A percentile compares a stretch with the other conserved stretches of the same genome.
phyloP scores from a whole-genome alignment of 2,888 invertebrate species.

The Polymixis lichenea region DNA sequence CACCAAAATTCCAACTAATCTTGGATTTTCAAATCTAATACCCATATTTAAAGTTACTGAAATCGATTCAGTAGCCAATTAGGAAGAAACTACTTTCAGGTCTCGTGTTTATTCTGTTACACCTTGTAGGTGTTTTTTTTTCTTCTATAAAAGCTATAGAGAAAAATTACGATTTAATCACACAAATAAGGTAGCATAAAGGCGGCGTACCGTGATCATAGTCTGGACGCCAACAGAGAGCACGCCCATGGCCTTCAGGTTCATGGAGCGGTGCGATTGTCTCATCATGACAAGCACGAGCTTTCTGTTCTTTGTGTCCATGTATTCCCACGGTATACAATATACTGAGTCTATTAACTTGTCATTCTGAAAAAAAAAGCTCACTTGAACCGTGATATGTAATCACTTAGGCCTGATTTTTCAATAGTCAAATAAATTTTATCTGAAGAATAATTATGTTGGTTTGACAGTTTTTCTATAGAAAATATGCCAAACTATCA shows the following conservation, averaged over 20 bases:
- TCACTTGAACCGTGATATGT: not conserved
- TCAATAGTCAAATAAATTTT: too few relatives aligned
- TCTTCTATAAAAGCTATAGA: not conserved
- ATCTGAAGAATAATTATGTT: too few relatives aligned
- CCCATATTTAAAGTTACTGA: too few relatives aligned
- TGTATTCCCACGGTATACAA: slow-evolving; percentile 74
- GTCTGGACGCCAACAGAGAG: slow-evolving; percentile 34
- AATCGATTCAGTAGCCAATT: too few relatives aligned
- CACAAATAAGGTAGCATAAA: not conserved
- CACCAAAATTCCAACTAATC: not conserved
- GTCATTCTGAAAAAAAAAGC: slow-evolving; percentile 64
- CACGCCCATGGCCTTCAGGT: slow-evolving; percentile 63
- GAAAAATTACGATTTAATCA: not conserved
- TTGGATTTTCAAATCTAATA: too few relatives aligned
- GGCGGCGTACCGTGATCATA: slow-evolving; percentile 32
- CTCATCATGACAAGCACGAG: slow-evolving; percentile 63
- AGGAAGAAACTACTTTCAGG: too few relatives aligned
- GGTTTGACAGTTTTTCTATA: too few relatives aligned
- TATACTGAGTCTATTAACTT: slow-evolving; percentile 69
- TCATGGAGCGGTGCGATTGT: slow-evolving; percentile 68
- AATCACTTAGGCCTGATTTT: not conserved
- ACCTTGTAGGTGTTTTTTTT: too few relatives aligned
- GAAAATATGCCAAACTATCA: too few relatives aligned
- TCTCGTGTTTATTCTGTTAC: too few relatives aligned
- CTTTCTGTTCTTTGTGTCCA: slow-evolving; percentile 65